A percentile compares a stretch with the other conserved stretches of the same genome.
These are phyloP conservation scores for Nibea coibor DNA, from an alignment of 2,113 vertebrate species.

Conservation along the genomic window DNA sequence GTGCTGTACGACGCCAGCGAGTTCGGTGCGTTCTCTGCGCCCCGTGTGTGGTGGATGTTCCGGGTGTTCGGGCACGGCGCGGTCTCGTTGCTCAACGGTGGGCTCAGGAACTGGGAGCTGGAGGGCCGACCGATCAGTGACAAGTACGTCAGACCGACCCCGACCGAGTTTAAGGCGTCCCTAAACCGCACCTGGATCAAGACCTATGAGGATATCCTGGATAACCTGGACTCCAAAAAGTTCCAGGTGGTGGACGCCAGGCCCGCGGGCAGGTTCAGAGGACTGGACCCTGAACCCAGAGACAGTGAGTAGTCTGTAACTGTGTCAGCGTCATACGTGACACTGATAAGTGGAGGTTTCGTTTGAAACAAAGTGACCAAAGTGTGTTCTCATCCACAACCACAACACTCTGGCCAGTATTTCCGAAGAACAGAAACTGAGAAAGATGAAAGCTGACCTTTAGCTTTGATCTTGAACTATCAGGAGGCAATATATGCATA, in stretches of 20 bases:
- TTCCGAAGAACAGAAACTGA: no score
- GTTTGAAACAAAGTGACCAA: background rate
- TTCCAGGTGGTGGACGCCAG: conserved; percentile 93
- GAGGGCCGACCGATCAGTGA: conserved; percentile 83
- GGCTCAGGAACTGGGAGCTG: conserved; percentile 88
- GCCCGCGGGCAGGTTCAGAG: conserved; percentile 86
- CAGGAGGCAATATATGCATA: no score
- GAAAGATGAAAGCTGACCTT: no score
- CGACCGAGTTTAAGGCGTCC: conserved; percentile 80
- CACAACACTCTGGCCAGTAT: no score
- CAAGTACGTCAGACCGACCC: conserved; percentile 60
- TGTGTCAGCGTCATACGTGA: no score
- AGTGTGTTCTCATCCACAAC: no score
- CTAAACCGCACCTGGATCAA: conserved; percentile 86
- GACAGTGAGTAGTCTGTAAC: conserved; percentile 83
- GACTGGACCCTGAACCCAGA: conserved; percentile 91
- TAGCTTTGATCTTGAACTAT: no score
- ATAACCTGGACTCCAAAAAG: conserved; percentile 86
- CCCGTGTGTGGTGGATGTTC: conserved; percentile 98
- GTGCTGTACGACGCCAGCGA: conserved; percentile 93
- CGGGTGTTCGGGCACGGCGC: conserved; percentile 89
- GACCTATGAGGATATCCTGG: conserved; percentile 86
- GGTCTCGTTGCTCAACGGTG: conserved; percentile 91
- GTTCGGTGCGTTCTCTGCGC: conserved; percentile 90
- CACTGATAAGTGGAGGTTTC: no score